Percentiles rank a stretch among this genome's conserved stretches.
phyloP scores from a whole-genome alignment of 2,113 vertebrate species.

The Phrynocephalus versicolor region DNA sequence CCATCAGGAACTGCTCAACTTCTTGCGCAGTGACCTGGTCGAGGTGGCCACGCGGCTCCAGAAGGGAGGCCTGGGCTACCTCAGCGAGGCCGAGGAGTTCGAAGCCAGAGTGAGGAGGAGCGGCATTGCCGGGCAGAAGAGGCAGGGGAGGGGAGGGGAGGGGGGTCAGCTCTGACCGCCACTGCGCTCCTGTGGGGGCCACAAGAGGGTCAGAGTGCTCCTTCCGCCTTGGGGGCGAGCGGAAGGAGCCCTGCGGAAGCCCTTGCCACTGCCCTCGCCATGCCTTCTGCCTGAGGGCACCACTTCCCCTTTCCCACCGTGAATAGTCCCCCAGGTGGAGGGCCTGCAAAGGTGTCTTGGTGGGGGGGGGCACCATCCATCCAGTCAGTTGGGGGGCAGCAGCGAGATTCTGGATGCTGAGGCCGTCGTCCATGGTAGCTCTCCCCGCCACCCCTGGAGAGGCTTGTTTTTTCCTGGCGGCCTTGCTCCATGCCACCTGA shows the following conservation, averaged over 20 bases:
- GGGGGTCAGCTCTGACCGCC: background rate
- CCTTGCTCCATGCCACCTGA: too few relatives aligned
- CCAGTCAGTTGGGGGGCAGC: too few relatives aligned
- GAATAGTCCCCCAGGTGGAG: too few relatives aligned
- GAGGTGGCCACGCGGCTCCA: slow-evolving; percentile 93
- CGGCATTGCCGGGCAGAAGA: background rate
- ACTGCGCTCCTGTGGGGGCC: too few relatives aligned
- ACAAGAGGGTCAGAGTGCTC: background rate
- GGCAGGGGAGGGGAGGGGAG: too few relatives aligned
- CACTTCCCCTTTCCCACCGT: background rate
- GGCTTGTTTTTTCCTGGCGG: too few relatives aligned
- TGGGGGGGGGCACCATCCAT: too few relatives aligned
- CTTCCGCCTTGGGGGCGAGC: background rate
- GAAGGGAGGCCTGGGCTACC: slow-evolving; percentile 93
- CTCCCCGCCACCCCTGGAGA: too few relatives aligned
- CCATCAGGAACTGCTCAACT: slow-evolving; percentile 88
- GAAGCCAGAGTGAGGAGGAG: slow-evolving; percentile 82
- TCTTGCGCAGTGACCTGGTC: slow-evolving; percentile 91
- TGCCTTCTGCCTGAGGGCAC: background rate
- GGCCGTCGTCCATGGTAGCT: too few relatives aligned
- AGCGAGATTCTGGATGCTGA: background rate
- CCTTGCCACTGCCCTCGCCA: background rate
- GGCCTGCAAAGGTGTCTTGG: too few relatives aligned
- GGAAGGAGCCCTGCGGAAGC: too few relatives aligned
- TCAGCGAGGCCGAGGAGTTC: slow-evolving; percentile 87